Conservation (phyloP, 1,140 invertebrate genomes). For the Sycophaga agraensis region DNA sequence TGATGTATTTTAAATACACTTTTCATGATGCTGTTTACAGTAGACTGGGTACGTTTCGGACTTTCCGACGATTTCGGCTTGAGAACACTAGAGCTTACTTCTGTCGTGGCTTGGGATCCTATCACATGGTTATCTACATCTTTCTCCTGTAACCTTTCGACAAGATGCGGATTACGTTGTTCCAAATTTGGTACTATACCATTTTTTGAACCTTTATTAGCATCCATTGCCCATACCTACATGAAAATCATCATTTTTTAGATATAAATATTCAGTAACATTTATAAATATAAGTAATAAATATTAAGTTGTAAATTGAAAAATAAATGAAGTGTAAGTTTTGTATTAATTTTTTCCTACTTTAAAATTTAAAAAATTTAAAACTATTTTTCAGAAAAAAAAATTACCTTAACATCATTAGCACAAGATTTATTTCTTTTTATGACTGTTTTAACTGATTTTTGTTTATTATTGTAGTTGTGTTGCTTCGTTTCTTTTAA, state of each 20-base stretch:
- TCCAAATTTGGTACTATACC: conserved; percentile 12
- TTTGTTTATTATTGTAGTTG: conserved; percentile 22
- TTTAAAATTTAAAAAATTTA: no score
- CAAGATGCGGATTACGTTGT: background rate
- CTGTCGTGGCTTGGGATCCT: conserved; percentile 1
- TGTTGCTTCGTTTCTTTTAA: conserved; percentile 17
- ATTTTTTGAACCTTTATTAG: conserved; percentile 19
- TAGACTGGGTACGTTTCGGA: conserved; percentile 42
- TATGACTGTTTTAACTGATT: conserved; percentile 18
- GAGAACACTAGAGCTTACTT: background rate
- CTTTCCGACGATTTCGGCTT: conserved; percentile 34
- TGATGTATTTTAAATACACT: conserved; percentile 44
- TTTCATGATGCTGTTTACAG: conserved; percentile 45
- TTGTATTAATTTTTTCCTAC: no score
- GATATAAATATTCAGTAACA: background rate
- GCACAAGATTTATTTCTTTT: conserved; percentile 25
- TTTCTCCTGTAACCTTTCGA: conserved; percentile 16
- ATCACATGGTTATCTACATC: conserved; percentile 9
- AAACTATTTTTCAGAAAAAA: background rate
- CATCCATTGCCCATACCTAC: conserved; percentile 18
- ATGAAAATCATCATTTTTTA: background rate
- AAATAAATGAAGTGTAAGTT: no score
- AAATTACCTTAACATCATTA: conserved; percentile 23
- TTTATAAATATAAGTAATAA: background rate
- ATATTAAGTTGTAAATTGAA: no score